Conservation (phyloP, 2,797 vertebrate species). For the Pantherophis alleghaniensis region DNA sequence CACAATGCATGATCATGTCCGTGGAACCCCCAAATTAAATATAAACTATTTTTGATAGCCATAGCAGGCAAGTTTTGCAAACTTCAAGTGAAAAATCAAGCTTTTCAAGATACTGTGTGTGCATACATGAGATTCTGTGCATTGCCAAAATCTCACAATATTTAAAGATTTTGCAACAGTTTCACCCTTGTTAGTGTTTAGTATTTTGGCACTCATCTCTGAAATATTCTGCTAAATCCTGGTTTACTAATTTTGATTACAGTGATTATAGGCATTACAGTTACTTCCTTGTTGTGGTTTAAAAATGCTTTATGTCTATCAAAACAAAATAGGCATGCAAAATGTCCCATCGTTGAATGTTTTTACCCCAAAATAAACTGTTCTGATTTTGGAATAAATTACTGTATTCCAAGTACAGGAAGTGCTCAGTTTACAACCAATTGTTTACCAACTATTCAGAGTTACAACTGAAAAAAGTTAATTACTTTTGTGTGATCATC, state of each 20-base stretch:
- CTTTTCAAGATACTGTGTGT: background rate
- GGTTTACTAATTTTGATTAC: background rate
- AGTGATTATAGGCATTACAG: background rate
- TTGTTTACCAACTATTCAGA: background rate
- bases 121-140: background rate
- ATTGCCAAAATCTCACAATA: background rate
- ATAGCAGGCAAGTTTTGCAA: background rate
- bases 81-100: background rate
- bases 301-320: background rate
- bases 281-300: background rate
- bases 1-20: background rate
- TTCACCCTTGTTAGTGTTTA: background rate
- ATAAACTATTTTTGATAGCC: background rate
- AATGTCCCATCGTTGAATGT: background rate
- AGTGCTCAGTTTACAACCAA: background rate
- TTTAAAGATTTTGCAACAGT: background rate
- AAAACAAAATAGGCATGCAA: background rate
- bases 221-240: background rate
- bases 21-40: background rate
- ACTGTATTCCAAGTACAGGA: background rate
- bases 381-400: background rate
- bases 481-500: background rate
- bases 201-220: background rate
- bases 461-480: background rate
- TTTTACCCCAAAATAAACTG: background rate